Base-by-base conservation (phyloP, 2,797 vertebrate genomes). In the Microchirus variegatus region DNA sequence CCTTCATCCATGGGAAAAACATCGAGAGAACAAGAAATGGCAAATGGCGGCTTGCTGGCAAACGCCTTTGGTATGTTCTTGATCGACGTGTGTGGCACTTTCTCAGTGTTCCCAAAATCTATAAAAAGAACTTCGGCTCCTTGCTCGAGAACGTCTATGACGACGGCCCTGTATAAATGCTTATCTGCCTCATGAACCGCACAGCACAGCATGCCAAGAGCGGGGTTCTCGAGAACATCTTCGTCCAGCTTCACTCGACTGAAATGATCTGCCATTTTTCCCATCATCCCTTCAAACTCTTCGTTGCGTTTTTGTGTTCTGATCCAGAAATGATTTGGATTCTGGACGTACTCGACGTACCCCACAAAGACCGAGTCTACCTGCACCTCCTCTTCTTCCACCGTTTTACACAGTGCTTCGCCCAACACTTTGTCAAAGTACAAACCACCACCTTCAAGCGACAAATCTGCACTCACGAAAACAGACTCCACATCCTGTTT, bases 101-200 rank as follows among this genome's bases (percentile, higher is more conserved):
- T 95, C 76, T 95, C 95, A 55, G 76, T 92, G 85, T 98, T 97
- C 45, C 97, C 96, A 89, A 95, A 98, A 89, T 99, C 97, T 0
- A 97, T 87, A 70, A 98, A 97, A 66, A 89, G 91, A 57, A 99
- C 94, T 63, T 91, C 85, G 50, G 93, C 69, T 45, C 89, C 89
- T 26, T 78, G 83, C 59, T 86, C 50, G 50, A 93, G 74, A 40
- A 86, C 86, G 65, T 94, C 90, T 14, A 53, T 91, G 47, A 99
- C 86, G 36, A 95, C 41, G 17, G 77, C 96, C 68, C 97, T 90
- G 77, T 98, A 99, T 66, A 94, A 99, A 80, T 75, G 81, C 77
- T 89, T 82, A 66, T 98, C 96, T 63, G 87, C 81, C 73, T 94
- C 93, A 47, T 95, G 96, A 8, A 94, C 78, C 2, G 96, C 96